Evolutionary conservation across 2,888 invertebrate genomes (phyloP), one percentile per base, ranked within the genome.

Genomic region (Myathropa florea): DNA sequence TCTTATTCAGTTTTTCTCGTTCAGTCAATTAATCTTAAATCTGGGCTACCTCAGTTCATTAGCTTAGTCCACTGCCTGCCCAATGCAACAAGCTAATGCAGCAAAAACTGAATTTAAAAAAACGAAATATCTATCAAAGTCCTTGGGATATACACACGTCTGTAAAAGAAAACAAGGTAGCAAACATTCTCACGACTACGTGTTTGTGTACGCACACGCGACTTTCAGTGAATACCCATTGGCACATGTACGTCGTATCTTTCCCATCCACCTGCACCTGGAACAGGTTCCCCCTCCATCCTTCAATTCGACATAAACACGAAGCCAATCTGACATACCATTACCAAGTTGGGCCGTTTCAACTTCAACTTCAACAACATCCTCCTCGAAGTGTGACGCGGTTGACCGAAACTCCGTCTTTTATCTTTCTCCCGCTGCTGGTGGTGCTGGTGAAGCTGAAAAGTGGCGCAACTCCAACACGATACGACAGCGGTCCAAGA

Each of bases 311-410:
- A 60, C 12, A 23, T 23, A 60, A 60, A n/a, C 60, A 60, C 60
- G 26, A 60, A 26, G 46, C 18, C 46, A 46, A 46, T 46, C 46
- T 46, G 46, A 46, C 46, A 46, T 46, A 46, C 46, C 46, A 46
- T 46, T 46, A 46, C 46, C 46, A 46, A 46, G 46, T 46, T 46
- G 46, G 46, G 46, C 46, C 46, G 46, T 18, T 18, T 46, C 46
- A 46, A 46, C 46, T 46, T 46, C 46, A 46, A 46, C 46, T 46
- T 46, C 39, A 55, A n/a, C 63, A 63, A 83, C 80, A 76, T 84
- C 84, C 84, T 80, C 80, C 63, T 79, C 71, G 65, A 65, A 77
- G 75, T 67, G 84, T 80, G 76, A 84, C 76, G 80, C 80, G 30
- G 60, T 71, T 84, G 80, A 80, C 84, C 84, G 76, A 72, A 76